Percentiles rank a stretch among this genome's conserved stretches.
Conservation (phyloP, 2,888 invertebrate genomes). For the Macaria notata region DNA sequence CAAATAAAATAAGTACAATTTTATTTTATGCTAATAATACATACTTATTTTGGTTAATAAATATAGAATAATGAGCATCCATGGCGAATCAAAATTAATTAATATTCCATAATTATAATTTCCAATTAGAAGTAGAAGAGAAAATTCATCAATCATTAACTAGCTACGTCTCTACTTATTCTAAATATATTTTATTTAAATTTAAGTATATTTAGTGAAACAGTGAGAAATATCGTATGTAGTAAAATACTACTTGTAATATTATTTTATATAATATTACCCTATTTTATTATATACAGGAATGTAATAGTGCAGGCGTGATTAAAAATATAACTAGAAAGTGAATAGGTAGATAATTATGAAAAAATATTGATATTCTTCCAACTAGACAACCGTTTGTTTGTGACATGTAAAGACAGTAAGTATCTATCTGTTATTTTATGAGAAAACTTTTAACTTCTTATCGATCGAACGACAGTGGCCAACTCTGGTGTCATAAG, state of each 20-base stretch:
- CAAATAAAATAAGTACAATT: not conserved
- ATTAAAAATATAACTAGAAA: not conserved
- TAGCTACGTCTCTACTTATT: slow-evolving; percentile 49
- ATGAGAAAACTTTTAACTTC: not conserved
- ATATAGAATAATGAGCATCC: slow-evolving; percentile 10
- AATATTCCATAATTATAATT: slow-evolving; percentile 1
- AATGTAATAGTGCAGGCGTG: slow-evolving; percentile 33
- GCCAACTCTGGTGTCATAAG: no score
- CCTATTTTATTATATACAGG: slow-evolving; percentile 28
- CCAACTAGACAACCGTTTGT: not conserved
- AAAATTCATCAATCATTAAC: slow-evolving; percentile 33
- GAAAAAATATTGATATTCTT: no score
- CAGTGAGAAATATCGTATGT: slow-evolving; percentile 58
- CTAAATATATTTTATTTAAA: slow-evolving; percentile 47
- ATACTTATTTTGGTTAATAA: not conserved
- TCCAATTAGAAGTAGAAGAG: slow-evolving; percentile 22
- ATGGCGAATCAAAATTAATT: slow-evolving; percentile 11
- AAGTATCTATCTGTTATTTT: not conserved
- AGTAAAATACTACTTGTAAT: slow-evolving; percentile 65
- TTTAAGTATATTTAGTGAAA: slow-evolving; percentile 61
- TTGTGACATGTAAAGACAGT: not conserved
- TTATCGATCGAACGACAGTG: no score
- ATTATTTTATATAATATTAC: slow-evolving; percentile 35
- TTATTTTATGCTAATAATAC: not conserved
- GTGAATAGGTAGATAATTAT: not conserved